Conservation (phyloP, 1,140 invertebrate species). For the Camponotus pennsylvanicus region DNA sequence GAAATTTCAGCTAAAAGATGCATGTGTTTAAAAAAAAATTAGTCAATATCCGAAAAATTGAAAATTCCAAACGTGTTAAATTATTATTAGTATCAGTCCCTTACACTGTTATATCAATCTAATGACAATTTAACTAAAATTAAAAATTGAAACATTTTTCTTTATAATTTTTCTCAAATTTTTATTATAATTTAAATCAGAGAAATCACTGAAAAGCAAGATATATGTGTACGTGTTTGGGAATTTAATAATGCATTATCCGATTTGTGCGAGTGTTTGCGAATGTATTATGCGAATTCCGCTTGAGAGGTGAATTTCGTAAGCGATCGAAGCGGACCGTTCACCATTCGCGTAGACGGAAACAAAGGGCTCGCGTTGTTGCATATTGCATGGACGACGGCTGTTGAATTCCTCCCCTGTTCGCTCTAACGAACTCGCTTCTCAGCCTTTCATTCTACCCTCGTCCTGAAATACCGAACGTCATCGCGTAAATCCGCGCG, state of each 20-base stretch:
- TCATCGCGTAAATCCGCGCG: slow-evolving; percentile 26
- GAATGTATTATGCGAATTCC: slow-evolving; percentile 25
- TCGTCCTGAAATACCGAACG: slow-evolving; percentile 2
- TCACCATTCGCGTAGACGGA: slow-evolving; percentile 45
- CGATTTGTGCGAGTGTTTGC: neutral
- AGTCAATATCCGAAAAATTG: neutral
- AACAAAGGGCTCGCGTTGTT: slow-evolving; percentile 58
- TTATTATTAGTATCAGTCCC: no score
- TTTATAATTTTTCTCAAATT: no score
- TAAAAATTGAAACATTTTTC: no score
- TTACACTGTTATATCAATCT: no score
- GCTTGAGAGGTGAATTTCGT: slow-evolving; percentile 40
- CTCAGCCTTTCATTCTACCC: slow-evolving; percentile 49
- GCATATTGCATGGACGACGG: slow-evolving; percentile 56
- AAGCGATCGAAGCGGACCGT: slow-evolving; percentile 42
- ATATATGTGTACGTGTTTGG: neutral
- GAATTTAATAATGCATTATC: slow-evolving; percentile 12
- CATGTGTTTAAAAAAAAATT: no score
- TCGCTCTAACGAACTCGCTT: slow-evolving; percentile 56
- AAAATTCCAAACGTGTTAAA: neutral
- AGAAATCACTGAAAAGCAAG: no score
- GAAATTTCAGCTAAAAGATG: neutral
- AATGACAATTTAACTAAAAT: no score
- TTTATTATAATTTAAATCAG: no score
- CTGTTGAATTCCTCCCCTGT: slow-evolving; percentile 57